Percentiles rank a stretch among this genome's conserved stretches.
phyloP scores from a whole-genome alignment of 1,140 invertebrate species.

The Ctenoplectra terminalis region DNA sequence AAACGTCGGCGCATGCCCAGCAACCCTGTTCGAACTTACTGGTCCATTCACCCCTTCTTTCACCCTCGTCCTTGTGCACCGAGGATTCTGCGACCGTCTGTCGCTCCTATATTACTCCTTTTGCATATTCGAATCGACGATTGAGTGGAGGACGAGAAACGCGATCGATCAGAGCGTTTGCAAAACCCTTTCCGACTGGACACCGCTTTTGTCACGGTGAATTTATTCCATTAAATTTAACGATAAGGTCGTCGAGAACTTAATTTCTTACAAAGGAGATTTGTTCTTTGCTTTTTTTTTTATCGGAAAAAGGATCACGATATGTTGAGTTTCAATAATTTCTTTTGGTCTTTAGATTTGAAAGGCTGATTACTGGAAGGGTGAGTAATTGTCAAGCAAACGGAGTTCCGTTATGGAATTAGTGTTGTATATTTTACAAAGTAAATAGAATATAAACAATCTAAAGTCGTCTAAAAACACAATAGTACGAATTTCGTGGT shows the following conservation, averaged over 20 bases:
- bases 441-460: conserved; percentile 83
- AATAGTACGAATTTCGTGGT: conserved; percentile 78
- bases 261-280: too few species aligned
- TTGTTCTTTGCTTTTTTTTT: too few species aligned
- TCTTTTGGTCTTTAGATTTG: background rate
- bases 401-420: conserved; percentile 76
- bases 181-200: background rate
- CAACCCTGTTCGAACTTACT: conserved; percentile 40
- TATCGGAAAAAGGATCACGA: too few species aligned
- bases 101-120: conserved; percentile 18
- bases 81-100: conserved; percentile 39
- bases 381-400: background rate
- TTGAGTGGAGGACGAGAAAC: conserved; percentile 25
- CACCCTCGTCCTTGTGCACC: background rate
- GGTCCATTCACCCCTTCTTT: conserved; percentile 35
- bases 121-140: conserved; percentile 42
- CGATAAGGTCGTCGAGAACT: too few species aligned
- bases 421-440: conserved; percentile 83
- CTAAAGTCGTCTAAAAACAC: conserved; percentile 80
- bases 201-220: background rate
- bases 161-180: conserved; percentile 26
- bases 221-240: too few species aligned
- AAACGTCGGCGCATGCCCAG: conserved; percentile 68
- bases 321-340: too few species aligned
- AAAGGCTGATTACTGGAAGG: too few species aligned